These are phyloP conservation scores for Mirounga angustirostris DNA, from an alignment of 2,113 vertebrate species.

Conservation along the genomic window DNA sequence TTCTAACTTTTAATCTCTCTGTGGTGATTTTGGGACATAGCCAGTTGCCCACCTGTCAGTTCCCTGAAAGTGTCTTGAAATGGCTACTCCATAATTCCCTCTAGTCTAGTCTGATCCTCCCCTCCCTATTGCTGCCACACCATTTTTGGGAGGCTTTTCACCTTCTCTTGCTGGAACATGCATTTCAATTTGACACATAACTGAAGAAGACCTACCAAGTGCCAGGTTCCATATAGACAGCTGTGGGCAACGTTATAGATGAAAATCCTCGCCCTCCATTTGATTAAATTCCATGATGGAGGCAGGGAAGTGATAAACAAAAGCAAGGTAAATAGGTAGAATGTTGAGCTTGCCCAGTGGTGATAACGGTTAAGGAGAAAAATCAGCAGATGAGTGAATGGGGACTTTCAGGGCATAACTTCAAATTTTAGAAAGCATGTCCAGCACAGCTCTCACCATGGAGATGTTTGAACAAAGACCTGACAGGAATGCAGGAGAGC, in stretches of 20 bases:
- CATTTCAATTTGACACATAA: not conserved
- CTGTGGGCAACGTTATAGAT: not conserved
- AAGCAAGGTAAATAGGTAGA: not conserved
- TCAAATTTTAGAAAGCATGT: not conserved
- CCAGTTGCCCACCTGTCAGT: not conserved
- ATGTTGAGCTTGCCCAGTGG: not conserved
- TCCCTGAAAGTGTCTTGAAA: not conserved
- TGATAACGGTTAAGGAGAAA: not conserved
- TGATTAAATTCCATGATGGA: not conserved
- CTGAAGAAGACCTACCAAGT: not conserved
- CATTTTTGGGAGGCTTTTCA: not conserved
- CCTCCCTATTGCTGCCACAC: not conserved
- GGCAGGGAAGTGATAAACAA: not conserved
- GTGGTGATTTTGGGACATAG: not conserved
- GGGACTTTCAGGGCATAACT: not conserved
- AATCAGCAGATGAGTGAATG: not conserved
- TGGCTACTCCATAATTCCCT: not conserved
- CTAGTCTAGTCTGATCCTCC: not conserved
- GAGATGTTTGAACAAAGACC: not conserved
- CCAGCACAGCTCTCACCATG: not conserved
- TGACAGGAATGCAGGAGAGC: not conserved
- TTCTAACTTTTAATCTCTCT: not conserved
- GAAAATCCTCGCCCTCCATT: not conserved
- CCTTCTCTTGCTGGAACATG: not conserved
- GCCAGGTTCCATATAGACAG: not conserved